A percentile compares a stretch with the other conserved stretches of the same genome.
Evolutionary conservation across 2,888 invertebrate species (phyloP).

Genomic region (Clepsis dumicolana): DNA sequence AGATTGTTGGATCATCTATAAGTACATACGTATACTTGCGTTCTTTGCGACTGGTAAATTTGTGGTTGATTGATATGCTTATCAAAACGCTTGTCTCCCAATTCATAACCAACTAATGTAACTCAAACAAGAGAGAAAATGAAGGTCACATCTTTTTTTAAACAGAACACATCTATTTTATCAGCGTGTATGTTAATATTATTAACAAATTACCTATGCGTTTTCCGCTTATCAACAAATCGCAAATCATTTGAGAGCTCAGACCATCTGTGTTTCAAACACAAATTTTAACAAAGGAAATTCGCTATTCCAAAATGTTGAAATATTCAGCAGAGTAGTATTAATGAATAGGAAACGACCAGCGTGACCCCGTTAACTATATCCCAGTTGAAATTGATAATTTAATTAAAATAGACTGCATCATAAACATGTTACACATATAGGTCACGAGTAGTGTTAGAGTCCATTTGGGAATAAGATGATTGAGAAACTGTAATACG

Average conservation of each 20-base stretch:
- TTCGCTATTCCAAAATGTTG: neutral
- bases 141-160: too few relatives aligned
- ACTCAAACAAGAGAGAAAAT: too few relatives aligned
- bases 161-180: too few relatives aligned
- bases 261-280: neutral
- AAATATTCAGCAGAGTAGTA: neutral
- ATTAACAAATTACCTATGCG: neutral
- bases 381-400: neutral
- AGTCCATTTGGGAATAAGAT: neutral
- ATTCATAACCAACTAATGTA: neutral
- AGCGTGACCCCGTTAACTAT: neutral
- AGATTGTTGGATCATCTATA: too few relatives aligned
- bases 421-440: neutral
- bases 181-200: neutral
- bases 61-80: neutral
- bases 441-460: slow-evolving; percentile 3
- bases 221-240: neutral
- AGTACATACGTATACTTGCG: too few relatives aligned
- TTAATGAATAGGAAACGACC: slow-evolving; percentile 3
- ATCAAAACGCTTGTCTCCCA: neutral
- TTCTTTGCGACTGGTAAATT: too few relatives aligned
- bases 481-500: neutral
- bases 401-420: slow-evolving; percentile 9
- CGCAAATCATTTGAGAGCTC: neutral
- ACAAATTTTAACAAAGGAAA: slow-evolving; percentile 14